These are phyloP conservation scores for Pelochelys cantorii DNA, from an alignment of 2,797 vertebrate species.

Conservation along the genomic window DNA sequence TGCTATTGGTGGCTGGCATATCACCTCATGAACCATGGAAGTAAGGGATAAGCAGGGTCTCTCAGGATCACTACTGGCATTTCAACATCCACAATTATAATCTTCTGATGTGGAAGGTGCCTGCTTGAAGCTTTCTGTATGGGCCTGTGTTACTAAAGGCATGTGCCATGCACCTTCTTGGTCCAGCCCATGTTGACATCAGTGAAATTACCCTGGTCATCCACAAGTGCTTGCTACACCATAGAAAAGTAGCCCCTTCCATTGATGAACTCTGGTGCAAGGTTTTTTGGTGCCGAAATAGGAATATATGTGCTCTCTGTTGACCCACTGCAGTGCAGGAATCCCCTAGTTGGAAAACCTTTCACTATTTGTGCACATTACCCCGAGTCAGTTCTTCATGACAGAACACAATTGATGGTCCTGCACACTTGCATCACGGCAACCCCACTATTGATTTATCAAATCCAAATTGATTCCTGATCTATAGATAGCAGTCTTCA, in stretches of 20 bases:
- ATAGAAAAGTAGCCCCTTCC: not conserved
- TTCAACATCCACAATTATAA: not conserved
- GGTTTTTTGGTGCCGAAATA: not conserved
- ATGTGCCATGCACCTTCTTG: not conserved
- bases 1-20: not conserved
- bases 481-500: too few species aligned
- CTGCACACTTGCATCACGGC: too few species aligned
- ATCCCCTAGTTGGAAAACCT: too few species aligned
- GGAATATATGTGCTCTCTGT: not conserved
- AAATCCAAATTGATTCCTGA: too few species aligned
- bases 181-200: not conserved
- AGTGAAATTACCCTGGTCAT: not conserved
- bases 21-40: not conserved
- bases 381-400: too few species aligned
- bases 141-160: not conserved
- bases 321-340: too few species aligned
- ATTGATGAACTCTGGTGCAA: not conserved
- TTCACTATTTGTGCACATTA: too few species aligned
- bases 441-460: too few species aligned
- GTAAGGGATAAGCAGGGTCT: not conserved
- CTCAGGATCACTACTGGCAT: not conserved
- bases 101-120: not conserved
- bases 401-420: too few species aligned
- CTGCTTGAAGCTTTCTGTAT: not conserved
- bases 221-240: not conserved